phyloP scores from a whole-genome alignment of 2,797 vertebrate species.

The Eupleurogrammus muticus region DNA sequence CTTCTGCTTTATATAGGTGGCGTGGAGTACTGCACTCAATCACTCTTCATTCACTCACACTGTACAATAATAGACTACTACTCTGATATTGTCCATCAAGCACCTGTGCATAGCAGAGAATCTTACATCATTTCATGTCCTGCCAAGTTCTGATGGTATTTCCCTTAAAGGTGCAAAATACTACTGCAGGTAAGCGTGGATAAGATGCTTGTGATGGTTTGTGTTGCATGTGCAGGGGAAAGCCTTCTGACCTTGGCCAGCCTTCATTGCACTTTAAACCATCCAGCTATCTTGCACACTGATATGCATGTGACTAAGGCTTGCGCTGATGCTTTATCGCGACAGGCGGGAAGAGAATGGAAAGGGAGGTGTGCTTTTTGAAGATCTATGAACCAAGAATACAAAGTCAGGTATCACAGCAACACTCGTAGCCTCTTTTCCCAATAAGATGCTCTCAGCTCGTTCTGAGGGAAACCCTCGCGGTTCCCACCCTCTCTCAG shows the following conservation, averaged over 20 bases:
- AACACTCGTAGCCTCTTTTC: conserved; percentile 72
- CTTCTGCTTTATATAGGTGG: conserved; percentile 75
- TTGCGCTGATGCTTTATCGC: conserved; percentile 27
- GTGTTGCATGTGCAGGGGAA: conserved; percentile 18
- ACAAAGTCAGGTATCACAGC: conserved; percentile 78
- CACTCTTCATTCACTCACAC: conserved; percentile 81
- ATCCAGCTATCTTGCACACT: conserved; percentile 24
- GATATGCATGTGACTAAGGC: conserved; percentile 50
- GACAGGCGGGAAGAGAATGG: conserved; percentile 33
- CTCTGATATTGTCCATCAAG: conserved; percentile 70
- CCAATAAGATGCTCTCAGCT: conserved; percentile 79
- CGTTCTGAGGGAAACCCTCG: conserved; percentile 74
- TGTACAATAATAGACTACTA: conserved; percentile 76
- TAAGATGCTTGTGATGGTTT: conserved; percentile 39
- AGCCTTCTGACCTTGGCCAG: conserved; percentile 14
- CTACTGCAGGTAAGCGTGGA: conserved; percentile 24
- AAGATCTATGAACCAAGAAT: conserved; percentile 74
- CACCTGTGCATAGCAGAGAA: conserved; percentile 70
- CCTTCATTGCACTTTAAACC: conserved; percentile 37
- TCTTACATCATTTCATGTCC: conserved; percentile 50
- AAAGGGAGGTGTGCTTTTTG: conserved; percentile 60
- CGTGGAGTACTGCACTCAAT: conserved; percentile 80
- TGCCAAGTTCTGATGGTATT: conserved; percentile 55
- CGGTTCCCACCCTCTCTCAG: conserved; percentile 75
- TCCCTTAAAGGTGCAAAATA: conserved; percentile 30